Evolutionary conservation across 2,888 invertebrate genomes (phyloP).

Genomic region (Byasa hedistus): DNA sequence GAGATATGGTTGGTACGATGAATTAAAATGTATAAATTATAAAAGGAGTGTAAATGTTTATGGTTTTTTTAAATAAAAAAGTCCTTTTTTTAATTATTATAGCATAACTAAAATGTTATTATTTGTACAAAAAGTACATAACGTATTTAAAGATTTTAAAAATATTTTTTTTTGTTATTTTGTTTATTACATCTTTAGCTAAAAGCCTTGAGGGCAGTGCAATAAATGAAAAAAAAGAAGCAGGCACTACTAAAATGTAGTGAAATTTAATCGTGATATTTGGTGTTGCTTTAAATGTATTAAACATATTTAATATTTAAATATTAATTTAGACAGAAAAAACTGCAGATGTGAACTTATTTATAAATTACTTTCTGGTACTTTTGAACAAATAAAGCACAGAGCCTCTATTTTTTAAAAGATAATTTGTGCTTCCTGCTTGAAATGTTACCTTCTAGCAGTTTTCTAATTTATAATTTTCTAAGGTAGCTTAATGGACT

Average conservation of each 20-base stretch:
- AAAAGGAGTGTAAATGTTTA: no score
- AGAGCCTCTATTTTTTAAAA: constrained; percentile 24
- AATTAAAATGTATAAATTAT: no score
- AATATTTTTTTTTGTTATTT: neutral
- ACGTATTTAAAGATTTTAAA: neutral
- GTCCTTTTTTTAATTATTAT: neutral
- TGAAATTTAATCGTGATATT: constrained; percentile 25
- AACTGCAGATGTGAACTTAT: neutral
- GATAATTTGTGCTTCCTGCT: constrained; percentile 63
- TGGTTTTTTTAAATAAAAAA: no score
- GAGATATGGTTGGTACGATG: no score
- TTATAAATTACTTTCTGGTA: constrained; percentile 5
- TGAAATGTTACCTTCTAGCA: constrained; percentile 58
- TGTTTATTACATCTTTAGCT: neutral
- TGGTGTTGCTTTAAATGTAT: constrained; percentile 20
- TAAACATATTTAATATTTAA: constrained; percentile 1
- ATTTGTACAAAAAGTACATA: neutral
- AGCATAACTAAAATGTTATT: neutral
- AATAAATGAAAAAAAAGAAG: neutral
- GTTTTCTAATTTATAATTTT: constrained; percentile 39
- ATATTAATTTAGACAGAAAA: neutral
- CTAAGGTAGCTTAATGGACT: constrained; percentile 31
- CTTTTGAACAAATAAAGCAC: neutral
- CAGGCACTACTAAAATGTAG: constrained; percentile 11
- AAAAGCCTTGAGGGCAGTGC: neutral